These are phyloP conservation scores for Rhipidura dahli DNA, from an alignment of 2,113 vertebrate genomes.

Conservation along the genomic window DNA sequence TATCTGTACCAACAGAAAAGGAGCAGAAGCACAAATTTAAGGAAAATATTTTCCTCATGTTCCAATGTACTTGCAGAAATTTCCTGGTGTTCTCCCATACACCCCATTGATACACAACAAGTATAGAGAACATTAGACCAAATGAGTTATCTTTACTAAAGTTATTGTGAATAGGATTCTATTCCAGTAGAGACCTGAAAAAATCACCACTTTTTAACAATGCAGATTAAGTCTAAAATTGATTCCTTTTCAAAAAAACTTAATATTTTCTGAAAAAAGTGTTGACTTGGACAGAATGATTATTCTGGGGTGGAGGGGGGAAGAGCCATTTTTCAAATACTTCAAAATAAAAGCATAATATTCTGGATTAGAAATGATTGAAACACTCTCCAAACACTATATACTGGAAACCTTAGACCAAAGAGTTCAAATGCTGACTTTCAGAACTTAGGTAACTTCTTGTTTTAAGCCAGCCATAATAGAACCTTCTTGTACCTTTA, in stretches of 20 bases:
- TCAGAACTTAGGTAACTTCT: not conserved
- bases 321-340: not conserved
- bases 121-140: not conserved
- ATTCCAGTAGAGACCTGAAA: not conserved
- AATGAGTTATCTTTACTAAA: not conserved
- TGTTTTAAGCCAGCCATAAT: not conserved
- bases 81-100: not conserved
- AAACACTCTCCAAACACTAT: not conserved
- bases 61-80: not conserved
- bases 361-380: not conserved
- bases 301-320: no score
- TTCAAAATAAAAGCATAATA: not conserved
- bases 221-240: not conserved
- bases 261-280: not conserved
- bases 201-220: not conserved
- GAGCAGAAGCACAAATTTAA: not conserved
- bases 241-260: not conserved
- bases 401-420: not conserved
- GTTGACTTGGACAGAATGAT: not conserved
- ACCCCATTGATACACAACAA: not conserved
- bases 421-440: not conserved
- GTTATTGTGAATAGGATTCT: not conserved
- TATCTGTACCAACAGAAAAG: not conserved
- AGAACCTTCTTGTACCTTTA: not conserved
- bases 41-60: not conserved